These are phyloP conservation scores for Ploceus nigricollis DNA, from an alignment of 2,113 vertebrate genomes.

Conservation along the genomic window DNA sequence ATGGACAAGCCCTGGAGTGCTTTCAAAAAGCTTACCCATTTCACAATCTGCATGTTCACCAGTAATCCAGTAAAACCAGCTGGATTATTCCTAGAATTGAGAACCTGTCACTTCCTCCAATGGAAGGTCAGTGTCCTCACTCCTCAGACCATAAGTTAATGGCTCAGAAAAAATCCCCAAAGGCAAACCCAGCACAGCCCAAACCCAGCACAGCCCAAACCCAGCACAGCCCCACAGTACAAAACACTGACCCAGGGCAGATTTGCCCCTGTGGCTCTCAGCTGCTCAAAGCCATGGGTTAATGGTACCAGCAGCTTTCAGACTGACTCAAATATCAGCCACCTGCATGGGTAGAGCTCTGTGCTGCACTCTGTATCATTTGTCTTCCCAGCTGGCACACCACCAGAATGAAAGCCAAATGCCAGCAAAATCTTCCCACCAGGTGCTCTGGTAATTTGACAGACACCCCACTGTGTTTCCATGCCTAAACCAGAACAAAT, in stretches of 20 bases:
- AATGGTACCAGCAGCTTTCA: neutral
- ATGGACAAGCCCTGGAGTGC: neutral
- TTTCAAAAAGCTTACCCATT: neutral
- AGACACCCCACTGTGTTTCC: neutral
- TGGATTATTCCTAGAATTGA: neutral
- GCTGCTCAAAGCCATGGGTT: neutral
- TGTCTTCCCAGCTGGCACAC: slow-evolving; percentile 22
- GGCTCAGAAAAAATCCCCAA: neutral
- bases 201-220: neutral
- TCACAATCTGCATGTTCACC: neutral
- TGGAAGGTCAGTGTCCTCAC: neutral
- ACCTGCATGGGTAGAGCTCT: neutral
- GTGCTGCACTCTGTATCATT: neutral
- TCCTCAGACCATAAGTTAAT: neutral
- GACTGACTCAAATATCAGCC: neutral
- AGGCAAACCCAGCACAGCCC: neutral
- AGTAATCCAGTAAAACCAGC: neutral
- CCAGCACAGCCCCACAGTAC: neutral
- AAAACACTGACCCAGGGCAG: neutral
- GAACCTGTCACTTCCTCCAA: neutral
- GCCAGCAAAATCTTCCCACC: slow-evolving; percentile 53
- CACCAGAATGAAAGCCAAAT: neutral
- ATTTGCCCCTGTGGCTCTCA: neutral
- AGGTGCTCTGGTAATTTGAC: slow-evolving; percentile 39
- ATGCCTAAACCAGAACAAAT: slow-evolving; percentile 22